phyloP scores from a whole-genome alignment of 2,797 vertebrate species.

The Artibeus jamaicensis region DNA sequence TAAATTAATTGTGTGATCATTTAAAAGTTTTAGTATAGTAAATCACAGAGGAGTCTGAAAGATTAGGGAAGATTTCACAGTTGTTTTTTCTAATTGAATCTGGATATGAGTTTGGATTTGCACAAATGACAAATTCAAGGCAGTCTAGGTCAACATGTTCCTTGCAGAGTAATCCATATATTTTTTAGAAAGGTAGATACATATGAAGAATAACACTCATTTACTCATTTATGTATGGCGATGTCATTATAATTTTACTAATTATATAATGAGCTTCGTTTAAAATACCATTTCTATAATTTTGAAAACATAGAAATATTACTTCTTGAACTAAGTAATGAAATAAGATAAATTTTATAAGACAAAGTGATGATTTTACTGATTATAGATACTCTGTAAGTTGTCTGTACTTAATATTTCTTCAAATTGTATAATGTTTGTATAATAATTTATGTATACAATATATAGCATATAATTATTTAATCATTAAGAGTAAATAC shows the following conservation, averaged over 20 bases:
- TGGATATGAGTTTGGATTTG: neutral
- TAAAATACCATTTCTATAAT: neutral
- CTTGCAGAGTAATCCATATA: neutral
- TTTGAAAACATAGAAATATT: neutral
- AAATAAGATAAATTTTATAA: neutral
- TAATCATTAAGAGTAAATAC: neutral
- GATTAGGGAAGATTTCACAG: neutral
- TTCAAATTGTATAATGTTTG: neutral
- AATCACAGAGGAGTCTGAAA: neutral
- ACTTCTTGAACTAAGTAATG: neutral
- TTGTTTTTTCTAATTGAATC: neutral
- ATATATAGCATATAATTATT: neutral
- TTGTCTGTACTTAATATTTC: neutral
- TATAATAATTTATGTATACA: neutral
- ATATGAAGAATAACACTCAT: neutral
- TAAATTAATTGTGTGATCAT: neutral
- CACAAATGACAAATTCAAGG: neutral
- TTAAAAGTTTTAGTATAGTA: neutral
- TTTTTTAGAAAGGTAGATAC: neutral
- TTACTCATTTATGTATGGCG: neutral
- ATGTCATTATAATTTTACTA: neutral
- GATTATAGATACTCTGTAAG: neutral
- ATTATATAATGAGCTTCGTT: neutral
- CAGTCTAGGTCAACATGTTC: neutral
- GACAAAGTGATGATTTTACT: neutral